Percentiles rank a stretch among this genome's conserved stretches.
phyloP scores from a whole-genome alignment of 2,113 vertebrate species.

The Anguilla japonica region DNA sequence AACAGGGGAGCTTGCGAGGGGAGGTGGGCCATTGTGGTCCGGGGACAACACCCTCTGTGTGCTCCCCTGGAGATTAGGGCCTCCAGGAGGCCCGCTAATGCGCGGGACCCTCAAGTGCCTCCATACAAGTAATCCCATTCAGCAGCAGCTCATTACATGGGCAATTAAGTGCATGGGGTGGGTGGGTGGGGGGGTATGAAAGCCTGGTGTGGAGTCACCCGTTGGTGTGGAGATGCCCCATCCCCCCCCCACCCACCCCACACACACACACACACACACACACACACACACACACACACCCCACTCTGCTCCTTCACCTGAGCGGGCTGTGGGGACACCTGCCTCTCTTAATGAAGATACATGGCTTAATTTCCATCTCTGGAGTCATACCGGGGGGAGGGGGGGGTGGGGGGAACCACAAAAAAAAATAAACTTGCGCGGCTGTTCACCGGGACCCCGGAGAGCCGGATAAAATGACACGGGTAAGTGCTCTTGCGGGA shows the following conservation, averaged over 20 bases:
- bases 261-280: slow-evolving; percentile 56
- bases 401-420: slow-evolving; percentile 15
- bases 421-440: slow-evolving; percentile 59
- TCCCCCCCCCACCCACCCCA: slow-evolving; percentile 58
- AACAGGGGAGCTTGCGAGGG: slow-evolving; percentile 59
- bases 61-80: slow-evolving; percentile 69
- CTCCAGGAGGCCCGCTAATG: slow-evolving; percentile 73
- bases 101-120: slow-evolving; percentile 70
- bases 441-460: slow-evolving; percentile 66
- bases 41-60: slow-evolving; percentile 71
- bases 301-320: slow-evolving; percentile 80
- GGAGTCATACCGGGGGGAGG: slow-evolving; percentile 76
- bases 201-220: slow-evolving; percentile 60
- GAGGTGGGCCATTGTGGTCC: slow-evolving; percentile 38
- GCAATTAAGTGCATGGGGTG: slow-evolving; percentile 82
- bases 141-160: slow-evolving; percentile 77
- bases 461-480: slow-evolving; percentile 78
- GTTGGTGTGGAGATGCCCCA: slow-evolving; percentile 52
- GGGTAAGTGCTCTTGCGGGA: slow-evolving; percentile 74
- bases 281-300: slow-evolving; percentile 52
- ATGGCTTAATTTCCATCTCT: slow-evolving; percentile 80
- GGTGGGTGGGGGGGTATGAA: slow-evolving; percentile 38
- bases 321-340: slow-evolving; percentile 80
- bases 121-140: slow-evolving; percentile 77
- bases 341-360: slow-evolving; percentile 87